Base-by-base conservation (phyloP, 2,888 invertebrate genomes). In the Eledona agricola region DNA sequence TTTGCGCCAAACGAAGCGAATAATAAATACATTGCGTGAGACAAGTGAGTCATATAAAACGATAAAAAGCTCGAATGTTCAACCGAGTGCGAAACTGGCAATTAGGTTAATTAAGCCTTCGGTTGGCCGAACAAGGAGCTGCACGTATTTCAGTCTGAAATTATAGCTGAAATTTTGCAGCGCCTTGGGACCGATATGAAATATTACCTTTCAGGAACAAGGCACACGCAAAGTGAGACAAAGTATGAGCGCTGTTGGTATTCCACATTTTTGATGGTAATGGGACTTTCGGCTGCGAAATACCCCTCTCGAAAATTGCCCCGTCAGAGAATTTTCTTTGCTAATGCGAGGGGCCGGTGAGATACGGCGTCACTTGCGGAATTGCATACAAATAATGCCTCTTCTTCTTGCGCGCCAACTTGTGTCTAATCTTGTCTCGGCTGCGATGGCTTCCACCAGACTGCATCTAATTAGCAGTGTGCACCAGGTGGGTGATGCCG, bases 81-180 rank as follows among this genome's bases (percentile, higher is more conserved):
- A 61, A 38, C 59, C 58, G 55, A 59, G 59, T 59, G 60, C 55
- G 58, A 63, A 63, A 63, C 59, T 55, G 61, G 61, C 63, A 63
- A 63, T 63, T 63, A 63, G 59, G 59, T 63, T 63, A 63, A 63
- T 63, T 61, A 60, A 60, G 63, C 57, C 50, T 57, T 58, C 58
- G 57, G 58, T 55, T 43, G 57, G 57, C 58, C 58, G 62, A 47
- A 49, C 53, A 51, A 57, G 58, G 56, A 60, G 56, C 60, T 59
- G 55, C 53, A 60, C 57, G 58, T 55, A 57, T 58, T 59, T 59
- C 43, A 55, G 51, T 11, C 57, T 53, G 49, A 55, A 57, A 49
- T 49, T 60, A 46, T 50, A 47, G 51, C 51, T 52, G 43, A 59
- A 61, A 59, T 58, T 58, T 58, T 60, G 57, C 51, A 31, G 51